Base-by-base conservation (phyloP, 2,888 invertebrate genomes). In the Sesamia inferens region DNA sequence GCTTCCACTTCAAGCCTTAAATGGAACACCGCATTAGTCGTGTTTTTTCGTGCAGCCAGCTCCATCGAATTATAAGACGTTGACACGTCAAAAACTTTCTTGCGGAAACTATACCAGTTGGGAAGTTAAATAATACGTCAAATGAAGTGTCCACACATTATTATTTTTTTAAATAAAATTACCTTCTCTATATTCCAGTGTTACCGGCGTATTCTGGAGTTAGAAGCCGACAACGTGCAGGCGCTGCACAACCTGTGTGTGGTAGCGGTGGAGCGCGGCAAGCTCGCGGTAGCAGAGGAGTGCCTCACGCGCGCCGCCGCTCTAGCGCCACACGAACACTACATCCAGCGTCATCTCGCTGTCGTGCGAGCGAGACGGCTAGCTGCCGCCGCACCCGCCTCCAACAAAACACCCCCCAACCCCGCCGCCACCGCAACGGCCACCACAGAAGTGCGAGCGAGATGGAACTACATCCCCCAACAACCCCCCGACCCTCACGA, bases 241-340 rank as follows among this genome's bases (percentile, higher is more conserved):
- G 99, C 99, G 0, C 96, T 98, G 61, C 99, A 99, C 96, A 99
- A 99, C 94, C 96, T 99, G 42, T 99, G 99, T 94, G 99, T 99
- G 11, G 99, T 99, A 0, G 98, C 98, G 86, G 99, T 99, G 10
- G 99, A 99, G 93, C 97, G 98, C 55, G 99, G 99, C 14, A 97
- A 98, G 88, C 96, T 99, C 47, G 96, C 97, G n/a, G 96, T 97
- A 70, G 99, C 99, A 0, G 98, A 98, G 85, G 97, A 97, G 68
- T 99, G 99, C 91, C 97, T 99, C 24, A 97, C 97, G 66, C 97
- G 97, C 66, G 99, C 99, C 1, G 98, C 98, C 69, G 96, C 97
- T 10, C 95, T 99, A 42, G 99, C 99, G 0, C 99, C 99, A 0
- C 97, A 97, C 76, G 99, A 99, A 92, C 98, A 98, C 87, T 99